Percentiles rank a stretch among this genome's conserved stretches.
Evolutionary conservation across 2,113 vertebrate genomes (phyloP).

Genomic region (Seriola quinqueradiata): DNA sequence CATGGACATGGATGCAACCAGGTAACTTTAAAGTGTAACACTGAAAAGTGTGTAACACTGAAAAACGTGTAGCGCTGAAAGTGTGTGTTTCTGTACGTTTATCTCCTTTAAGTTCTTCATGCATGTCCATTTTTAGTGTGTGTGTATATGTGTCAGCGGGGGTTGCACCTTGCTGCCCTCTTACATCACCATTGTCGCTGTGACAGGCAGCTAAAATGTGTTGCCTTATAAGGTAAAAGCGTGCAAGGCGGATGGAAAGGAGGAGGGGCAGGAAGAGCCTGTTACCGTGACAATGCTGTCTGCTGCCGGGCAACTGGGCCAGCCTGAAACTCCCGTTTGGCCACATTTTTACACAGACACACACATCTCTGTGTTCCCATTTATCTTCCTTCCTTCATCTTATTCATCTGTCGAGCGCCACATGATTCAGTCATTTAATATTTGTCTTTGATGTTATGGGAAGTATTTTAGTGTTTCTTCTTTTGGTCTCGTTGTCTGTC

Average conservation of each 20-base stretch:
- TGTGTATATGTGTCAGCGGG: conserved; percentile 31
- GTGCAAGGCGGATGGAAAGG: conserved; percentile 37
- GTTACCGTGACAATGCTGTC: conserved; percentile 78
- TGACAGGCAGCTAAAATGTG: conserved; percentile 71
- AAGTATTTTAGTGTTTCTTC: background rate
- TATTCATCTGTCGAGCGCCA: background rate
- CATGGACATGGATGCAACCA: background rate
- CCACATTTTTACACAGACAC: conserved; percentile 60
- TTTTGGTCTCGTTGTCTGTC: background rate
- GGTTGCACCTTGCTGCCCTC: conserved; percentile 69
- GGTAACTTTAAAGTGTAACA: conserved; percentile 13
- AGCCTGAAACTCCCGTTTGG: conserved; percentile 77
- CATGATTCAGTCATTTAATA: conserved; percentile 32
- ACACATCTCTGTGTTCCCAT: background rate
- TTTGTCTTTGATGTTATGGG: background rate
- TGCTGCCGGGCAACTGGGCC: conserved; percentile 75
- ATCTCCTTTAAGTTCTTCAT: conserved; percentile 3
- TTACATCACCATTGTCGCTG: conserved; percentile 76
- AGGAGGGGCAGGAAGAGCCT: conserved; percentile 78
- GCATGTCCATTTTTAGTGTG: background rate
- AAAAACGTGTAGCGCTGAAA: background rate
- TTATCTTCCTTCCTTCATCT: background rate
- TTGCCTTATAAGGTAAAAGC: conserved; percentile 85
- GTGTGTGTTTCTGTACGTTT: background rate
- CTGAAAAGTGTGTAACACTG: background rate